Evolutionary conservation across 2,888 invertebrate genomes (phyloP).

Genomic region (Euzophera pinguis): DNA sequence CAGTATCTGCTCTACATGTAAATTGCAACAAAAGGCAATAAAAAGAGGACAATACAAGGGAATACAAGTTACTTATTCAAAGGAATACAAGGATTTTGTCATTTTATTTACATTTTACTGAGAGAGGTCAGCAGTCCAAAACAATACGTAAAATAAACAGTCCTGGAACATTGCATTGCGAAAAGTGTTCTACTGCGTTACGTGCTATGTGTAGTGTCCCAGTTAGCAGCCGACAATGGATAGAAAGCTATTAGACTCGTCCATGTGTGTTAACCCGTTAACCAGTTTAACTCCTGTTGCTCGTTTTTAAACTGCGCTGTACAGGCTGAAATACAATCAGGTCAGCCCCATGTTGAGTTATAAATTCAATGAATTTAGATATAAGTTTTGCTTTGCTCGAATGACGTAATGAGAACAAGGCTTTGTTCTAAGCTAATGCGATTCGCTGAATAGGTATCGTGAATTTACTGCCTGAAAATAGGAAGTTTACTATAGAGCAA

Average conservation of each 20-base stretch:
- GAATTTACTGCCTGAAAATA: not conserved
- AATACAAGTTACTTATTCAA: not conserved
- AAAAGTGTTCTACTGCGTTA: constrained; percentile 29
- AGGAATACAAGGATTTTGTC: constrained; percentile 1
- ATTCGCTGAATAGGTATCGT: constrained; percentile 2
- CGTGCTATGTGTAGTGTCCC: constrained; percentile 39
- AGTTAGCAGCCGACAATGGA: constrained; percentile 55
- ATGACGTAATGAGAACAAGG: not conserved
- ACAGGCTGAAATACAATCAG: constrained; percentile 41
- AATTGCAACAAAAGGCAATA: not conserved
- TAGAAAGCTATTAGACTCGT: constrained; percentile 59
- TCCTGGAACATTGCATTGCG: constrained; percentile 19
- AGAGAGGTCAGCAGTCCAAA: constrained; percentile 7
- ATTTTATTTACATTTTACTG: not conserved
- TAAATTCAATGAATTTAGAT: constrained; percentile 5
- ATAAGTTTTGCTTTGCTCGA: constrained; percentile 3
- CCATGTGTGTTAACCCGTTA: constrained; percentile 71
- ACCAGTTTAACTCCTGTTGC: constrained; percentile 62
- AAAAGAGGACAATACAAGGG: constrained; percentile 1
- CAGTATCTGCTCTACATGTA: not conserved
- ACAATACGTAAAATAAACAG: constrained; percentile 11
- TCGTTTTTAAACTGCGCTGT: constrained; percentile 47
- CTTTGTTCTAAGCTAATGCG: not conserved
- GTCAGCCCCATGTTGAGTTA: constrained; percentile 21
- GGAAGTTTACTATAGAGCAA: too few species aligned